Base-by-base conservation (phyloP, 2,888 invertebrate genomes). In the Deroplatys truncata region DNA sequence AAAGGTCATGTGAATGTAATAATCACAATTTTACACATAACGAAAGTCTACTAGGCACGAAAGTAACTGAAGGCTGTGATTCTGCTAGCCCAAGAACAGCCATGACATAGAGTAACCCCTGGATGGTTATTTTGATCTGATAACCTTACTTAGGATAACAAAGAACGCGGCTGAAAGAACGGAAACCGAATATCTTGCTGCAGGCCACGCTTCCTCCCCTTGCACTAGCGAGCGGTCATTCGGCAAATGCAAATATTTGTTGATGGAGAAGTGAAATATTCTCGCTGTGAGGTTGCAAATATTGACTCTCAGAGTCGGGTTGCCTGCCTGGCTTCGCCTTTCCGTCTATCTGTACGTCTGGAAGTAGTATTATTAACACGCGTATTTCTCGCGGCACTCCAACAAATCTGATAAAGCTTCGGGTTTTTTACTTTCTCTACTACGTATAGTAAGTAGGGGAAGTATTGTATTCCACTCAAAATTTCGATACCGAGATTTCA, bases 231-330 rank as follows among this genome's bases (percentile, higher is more conserved):
- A 28, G 85, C 85, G 85, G 85, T 85, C 85, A 85, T 85, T 85
- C 49, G 85, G 25, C 56, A 56, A 85, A 85, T 85, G 49, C 85
- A 85, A 85, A 85, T 85, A 85, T 85, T 85, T 85, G 85, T 85
- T 85, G 56, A 85, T 56, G 85, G 56, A 49, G 85, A 85, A 43
- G 85, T 85, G 85, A 85, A 85, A 85, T 85, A 85, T 85, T 85
- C 85, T 85, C 10, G 85, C 85, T 49, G 49, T 85, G 56, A 85
- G 85, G 43, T 8, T 35, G 35, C 85, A 85, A 85, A 85, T 85
- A 85, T 85, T 85, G 85, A 85, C 85, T 85, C 85, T 85, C 35
- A 25, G 43, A 56, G 49, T 43, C 9, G 85, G 28, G 56, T 72
- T 25, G 56, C 56, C 20, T 25, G 56, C 56, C 25, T 25, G 56